Evolutionary conservation across 2,113 vertebrate species (phyloP).

Genomic region (Plotosus lineatus): DNA sequence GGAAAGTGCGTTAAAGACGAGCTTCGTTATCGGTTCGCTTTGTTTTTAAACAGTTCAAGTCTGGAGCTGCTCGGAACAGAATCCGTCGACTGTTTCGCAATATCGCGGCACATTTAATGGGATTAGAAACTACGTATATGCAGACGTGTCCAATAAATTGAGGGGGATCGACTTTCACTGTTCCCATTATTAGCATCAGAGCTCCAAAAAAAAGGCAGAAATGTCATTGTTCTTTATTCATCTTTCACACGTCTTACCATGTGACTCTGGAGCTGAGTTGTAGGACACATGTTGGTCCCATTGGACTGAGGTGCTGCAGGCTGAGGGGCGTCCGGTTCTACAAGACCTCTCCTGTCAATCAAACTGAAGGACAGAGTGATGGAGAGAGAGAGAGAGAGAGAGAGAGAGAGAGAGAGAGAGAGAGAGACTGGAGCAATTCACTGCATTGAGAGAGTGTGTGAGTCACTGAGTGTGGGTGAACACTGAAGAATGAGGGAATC

Average conservation of each 20-base stretch:
- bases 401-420: background rate
- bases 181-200: background rate
- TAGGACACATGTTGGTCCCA: constrained; percentile 79
- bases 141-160: background rate
- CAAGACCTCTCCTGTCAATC: constrained; percentile 88
- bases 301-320: constrained; percentile 79
- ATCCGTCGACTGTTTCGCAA: background rate
- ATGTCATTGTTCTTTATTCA: too few species aligned
- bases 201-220: too few species aligned
- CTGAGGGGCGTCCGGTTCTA: constrained; percentile 81
- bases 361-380: constrained; percentile 68
- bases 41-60: background rate
- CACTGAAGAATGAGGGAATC: constrained; percentile 32
- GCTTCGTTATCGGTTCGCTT: background rate
- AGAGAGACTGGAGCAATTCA: background rate
- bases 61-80: background rate
- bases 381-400: constrained; percentile 1
- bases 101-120: background rate
- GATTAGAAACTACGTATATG: background rate
- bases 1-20: background rate
- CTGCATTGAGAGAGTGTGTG: constrained; percentile 21
- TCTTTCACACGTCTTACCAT: constrained; percentile 83
- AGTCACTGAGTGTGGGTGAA: constrained; percentile 46
- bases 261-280: constrained; percentile 84
- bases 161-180: background rate